Base-by-base conservation (phyloP, 1,140 invertebrate genomes). In the Pseudachorutes palmiensis region DNA sequence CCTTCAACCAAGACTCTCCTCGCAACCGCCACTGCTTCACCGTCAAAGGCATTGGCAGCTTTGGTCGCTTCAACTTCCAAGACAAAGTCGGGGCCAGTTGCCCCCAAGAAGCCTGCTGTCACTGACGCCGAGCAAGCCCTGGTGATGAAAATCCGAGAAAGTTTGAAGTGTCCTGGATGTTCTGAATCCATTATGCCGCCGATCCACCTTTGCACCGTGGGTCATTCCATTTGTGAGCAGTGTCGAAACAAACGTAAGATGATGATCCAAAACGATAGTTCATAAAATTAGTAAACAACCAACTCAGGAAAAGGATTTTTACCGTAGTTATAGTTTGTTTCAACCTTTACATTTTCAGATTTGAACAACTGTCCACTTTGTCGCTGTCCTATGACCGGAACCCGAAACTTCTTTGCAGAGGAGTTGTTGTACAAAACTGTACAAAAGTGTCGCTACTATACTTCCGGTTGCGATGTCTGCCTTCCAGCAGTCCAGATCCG, bases 371-470 rank as follows among this genome's bases (percentile, higher is more conserved):
- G 66, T 26, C 31, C 59, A 14, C 36, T 62, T 3, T 65, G 64
- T 33, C 49, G 64, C 1, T 14, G 57, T 9, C 66, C 66, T 9
- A 28, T 67, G 2, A 32, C 24, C 2, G 41, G 31, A 1, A 55
- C 45, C 30, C 59, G 61, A 1, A 67, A 67, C 31, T 67, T 67
- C 31, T 67, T 67, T 41, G 66, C 66, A 24, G 66, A 67, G 28
- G 59, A 67, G 48, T 45, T 67, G 1, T 30, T 67, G 3, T 67
- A 67, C 41, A 62, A 41, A 67, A 57, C 66, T 2, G 28, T 31
- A 22, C 66, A 67, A 55, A 57, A 57, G 26, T 67, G 66, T 36
- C 28, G 30, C 2, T 62, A 51, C 29, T 48, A 41, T 36, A 24
- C n/a, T 22, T 48, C 48, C 14, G 66, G 66, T 14, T 67, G 66